A percentile compares a stretch with the other conserved stretches of the same genome.
These are phyloP conservation scores for Drosophila tropicalis DNA, from an alignment of 1,140 invertebrate genomes.

Conservation along the genomic window DNA sequence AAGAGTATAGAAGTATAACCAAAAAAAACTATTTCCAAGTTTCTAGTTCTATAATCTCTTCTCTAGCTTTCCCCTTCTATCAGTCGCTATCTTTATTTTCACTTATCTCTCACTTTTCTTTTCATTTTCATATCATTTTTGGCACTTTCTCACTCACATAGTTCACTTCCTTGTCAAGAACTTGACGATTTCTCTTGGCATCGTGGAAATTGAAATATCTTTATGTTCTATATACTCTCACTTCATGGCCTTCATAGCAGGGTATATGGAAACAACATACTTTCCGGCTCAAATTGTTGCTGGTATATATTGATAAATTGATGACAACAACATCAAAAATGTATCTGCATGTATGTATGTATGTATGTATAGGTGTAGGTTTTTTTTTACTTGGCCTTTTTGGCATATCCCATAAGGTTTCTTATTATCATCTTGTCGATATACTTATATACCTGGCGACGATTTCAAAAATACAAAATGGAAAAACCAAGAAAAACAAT, in stretches of 20 bases:
- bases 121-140: too few relatives aligned
- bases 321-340: constrained; percentile 78
- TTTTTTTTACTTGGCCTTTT: constrained; percentile 48
- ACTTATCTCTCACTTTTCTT: too few relatives aligned
- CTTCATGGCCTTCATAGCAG: not conserved
- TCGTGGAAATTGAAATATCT: not conserved
- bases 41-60: too few relatives aligned
- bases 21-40: too few relatives aligned
- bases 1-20: too few relatives aligned
- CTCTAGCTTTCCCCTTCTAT: too few relatives aligned
- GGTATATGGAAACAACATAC: not conserved
- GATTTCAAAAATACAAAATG: constrained; percentile 53
- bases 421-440: constrained; percentile 50
- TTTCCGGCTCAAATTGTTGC: constrained; percentile 28
- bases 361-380: too few relatives aligned
- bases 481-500: constrained; percentile 54
- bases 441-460: constrained; percentile 47
- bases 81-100: too few relatives aligned
- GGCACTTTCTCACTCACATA: too few relatives aligned
- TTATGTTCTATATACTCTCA: not conserved
- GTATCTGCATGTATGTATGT: constrained; percentile 59
- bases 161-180: too few relatives aligned
- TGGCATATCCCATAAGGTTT: constrained; percentile 73
- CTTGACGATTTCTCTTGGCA: too few relatives aligned
- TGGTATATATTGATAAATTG: constrained; percentile 62